Evolutionary conservation across 2,113 vertebrate genomes (phyloP).

Genomic region (Hypomesus transpacificus): DNA sequence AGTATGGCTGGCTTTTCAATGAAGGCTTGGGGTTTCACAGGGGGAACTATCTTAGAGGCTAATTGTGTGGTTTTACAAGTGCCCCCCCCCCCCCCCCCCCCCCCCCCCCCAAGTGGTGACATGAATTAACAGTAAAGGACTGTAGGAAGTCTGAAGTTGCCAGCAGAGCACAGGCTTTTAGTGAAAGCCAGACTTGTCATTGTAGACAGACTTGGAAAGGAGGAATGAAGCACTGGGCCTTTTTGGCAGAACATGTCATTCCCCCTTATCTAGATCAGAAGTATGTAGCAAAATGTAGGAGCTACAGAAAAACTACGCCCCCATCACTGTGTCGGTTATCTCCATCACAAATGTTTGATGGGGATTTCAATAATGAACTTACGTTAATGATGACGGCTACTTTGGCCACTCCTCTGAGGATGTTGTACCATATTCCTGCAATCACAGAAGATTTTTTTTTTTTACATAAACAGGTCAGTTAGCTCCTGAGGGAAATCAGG

Average conservation of each 20-base stretch:
- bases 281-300: not conserved
- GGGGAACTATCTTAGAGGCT: slow-evolving; percentile 10
- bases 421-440: slow-evolving; percentile 97
- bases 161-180: slow-evolving; percentile 1
- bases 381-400: slow-evolving; percentile 97
- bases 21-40: not conserved
- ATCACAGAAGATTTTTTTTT: not conserved
- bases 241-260: slow-evolving; percentile 1
- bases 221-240: not conserved
- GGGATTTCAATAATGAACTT: slow-evolving; percentile 62
- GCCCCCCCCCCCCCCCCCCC: not conserved
- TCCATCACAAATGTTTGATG: not conserved
- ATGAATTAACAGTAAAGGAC: slow-evolving; percentile 14
- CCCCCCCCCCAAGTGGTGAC: slow-evolving; percentile 3
- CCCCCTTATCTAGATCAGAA: slow-evolving; percentile 1
- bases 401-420: slow-evolving; percentile 90
- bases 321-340: not conserved
- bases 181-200: not conserved
- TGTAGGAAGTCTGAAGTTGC: slow-evolving; percentile 1
- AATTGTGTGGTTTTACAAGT: slow-evolving; percentile 23
- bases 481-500: too few relatives aligned
- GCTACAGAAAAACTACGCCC: not conserved
- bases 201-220: slow-evolving; percentile 1
- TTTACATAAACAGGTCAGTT: too few relatives aligned
- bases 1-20: slow-evolving; percentile 24